Conservation (phyloP, 2,797 vertebrate genomes). For the Poeciliopsis turneri region DNA sequence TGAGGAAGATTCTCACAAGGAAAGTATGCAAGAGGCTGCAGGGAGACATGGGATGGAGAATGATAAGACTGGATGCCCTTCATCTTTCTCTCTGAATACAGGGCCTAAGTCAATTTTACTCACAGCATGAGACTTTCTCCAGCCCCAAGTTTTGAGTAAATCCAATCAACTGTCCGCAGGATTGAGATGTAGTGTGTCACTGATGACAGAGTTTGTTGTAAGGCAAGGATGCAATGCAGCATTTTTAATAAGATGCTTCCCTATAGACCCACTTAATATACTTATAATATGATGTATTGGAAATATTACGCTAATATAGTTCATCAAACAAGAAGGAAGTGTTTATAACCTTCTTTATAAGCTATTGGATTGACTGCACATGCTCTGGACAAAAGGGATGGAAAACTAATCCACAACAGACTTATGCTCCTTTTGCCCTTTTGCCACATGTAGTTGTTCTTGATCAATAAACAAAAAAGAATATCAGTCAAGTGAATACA, state of each 20-base stretch:
- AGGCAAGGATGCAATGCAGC: constrained; percentile 49
- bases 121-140: constrained; percentile 79
- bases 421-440: not conserved
- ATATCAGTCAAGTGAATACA: not conserved
- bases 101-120: constrained; percentile 83
- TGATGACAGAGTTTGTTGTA: constrained; percentile 69
- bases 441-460: not conserved
- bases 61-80: constrained; percentile 79
- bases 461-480: not conserved
- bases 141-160: constrained; percentile 78
- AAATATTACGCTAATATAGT: constrained; percentile 70
- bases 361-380: not conserved
- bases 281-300: constrained; percentile 61
- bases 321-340: not conserved
- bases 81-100: constrained; percentile 75
- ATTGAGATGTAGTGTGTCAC: constrained; percentile 79
- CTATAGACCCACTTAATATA: constrained; percentile 45
- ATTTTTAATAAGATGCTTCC: constrained; percentile 72
- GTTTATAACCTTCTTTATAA: not conserved
- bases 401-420: not conserved
- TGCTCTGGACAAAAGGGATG: not conserved
- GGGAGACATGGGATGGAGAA: constrained; percentile 72
- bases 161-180: constrained; percentile 81
- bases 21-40: constrained; percentile 64
- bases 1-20: constrained; percentile 67